Evolutionary conservation across 2,797 vertebrate genomes (phyloP), one percentile per base, ranked within the genome.

Genomic region (Tokudaia tokunoshimensis): DNA sequence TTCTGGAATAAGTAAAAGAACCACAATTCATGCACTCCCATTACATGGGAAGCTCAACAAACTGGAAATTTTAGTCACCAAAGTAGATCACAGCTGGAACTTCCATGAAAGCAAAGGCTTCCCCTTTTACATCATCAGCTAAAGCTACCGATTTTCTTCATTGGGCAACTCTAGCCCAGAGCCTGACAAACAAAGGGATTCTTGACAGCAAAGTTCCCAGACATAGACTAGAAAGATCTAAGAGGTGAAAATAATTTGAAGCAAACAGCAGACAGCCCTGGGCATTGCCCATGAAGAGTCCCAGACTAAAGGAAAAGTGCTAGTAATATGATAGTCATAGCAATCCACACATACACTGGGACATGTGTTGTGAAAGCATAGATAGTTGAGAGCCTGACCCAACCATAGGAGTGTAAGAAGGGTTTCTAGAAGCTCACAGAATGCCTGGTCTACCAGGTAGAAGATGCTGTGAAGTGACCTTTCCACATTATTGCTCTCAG

Each of bases 321-420:
- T 15, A 41, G 37, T 37, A 72, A 29, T 75, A 47, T 31, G 31
- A 52, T 1, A 13, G 24, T 26, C 72, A 74, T 6, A 19, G 29
- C 3, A 0, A 31, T 9, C 15, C 1, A 24, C 4, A 37, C 0
- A 47, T 17, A 34, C 10, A 1, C 31, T 15, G 20, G 20, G 41
- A 3, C 61, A 34, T 31, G 37, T 44, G 12, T 24, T 55, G 3
- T 2, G 63, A 52, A 14, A 55, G 14, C 31, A 57, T 15, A 57
- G 19, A 11, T 0, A 44, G 26, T 0, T 6, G 47, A 22, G 22
- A 17, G 26, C 11, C 44, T 6, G 44, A 44, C 19, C 72, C 79
- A 7, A 20, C 12, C 14, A 7, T 8, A 20, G 2, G 0, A 2
- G 34, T 1, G 0, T 3, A 4, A 22, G 22, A 24, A 61, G 44